Percentiles rank a stretch among this genome's conserved stretches.
phyloP scores from a whole-genome alignment of 2,113 vertebrate genomes.

The Opisthocomus hoazin region DNA sequence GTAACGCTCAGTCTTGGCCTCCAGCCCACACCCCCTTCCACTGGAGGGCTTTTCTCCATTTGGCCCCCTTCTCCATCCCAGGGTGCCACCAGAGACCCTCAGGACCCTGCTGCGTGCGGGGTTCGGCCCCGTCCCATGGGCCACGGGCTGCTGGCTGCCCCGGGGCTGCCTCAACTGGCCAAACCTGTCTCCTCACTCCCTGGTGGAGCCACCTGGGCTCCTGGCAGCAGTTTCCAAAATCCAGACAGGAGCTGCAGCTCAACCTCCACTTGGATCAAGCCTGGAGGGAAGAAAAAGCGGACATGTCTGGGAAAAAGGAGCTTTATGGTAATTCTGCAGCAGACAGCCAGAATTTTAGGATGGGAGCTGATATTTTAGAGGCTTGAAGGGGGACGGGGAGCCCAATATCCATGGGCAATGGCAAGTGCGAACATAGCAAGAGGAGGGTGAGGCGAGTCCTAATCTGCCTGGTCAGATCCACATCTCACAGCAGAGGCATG shows the following conservation, averaged over 20 bases:
- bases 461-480: constrained; percentile 11
- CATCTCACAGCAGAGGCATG: background rate
- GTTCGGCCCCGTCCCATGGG: accelerated
- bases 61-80: background rate
- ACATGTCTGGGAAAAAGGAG: constrained; percentile 23
- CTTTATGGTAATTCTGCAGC: constrained; percentile 25
- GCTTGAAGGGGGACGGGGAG: background rate
- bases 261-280: background rate
- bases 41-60: background rate
- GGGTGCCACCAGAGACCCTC: background rate
- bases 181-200: background rate
- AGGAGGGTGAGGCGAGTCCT: background rate
- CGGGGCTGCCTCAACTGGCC: background rate
- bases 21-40: background rate
- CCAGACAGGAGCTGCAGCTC: background rate
- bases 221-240: constrained; percentile 12
- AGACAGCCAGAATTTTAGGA: background rate
- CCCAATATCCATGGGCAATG: background rate
- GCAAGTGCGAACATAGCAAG: background rate
- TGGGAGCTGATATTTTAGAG: background rate
- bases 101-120: accelerated
- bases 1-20: background rate
- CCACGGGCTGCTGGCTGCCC: background rate
- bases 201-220: background rate
- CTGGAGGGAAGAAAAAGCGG: background rate